Base-by-base conservation (phyloP, 2,888 invertebrate species). In the Polyploca ridens region DNA sequence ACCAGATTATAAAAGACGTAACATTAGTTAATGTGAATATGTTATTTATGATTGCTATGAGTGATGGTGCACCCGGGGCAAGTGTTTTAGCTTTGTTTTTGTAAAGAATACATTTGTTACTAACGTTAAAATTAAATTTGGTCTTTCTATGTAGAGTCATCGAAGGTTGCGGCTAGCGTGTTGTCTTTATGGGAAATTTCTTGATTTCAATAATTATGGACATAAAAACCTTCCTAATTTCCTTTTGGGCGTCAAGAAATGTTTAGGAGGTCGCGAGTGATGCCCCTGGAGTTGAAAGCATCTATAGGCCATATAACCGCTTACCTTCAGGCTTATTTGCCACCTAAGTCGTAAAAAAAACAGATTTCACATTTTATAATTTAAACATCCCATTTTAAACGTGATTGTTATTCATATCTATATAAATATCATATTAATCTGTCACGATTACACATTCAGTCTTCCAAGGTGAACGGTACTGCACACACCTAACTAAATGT, bases 21-120 rank as follows among this genome's bases (percentile, higher is more conserved):
- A 87, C 87, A 87, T 91, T 90, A 87, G 86, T 90, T 89, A 88
- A 89, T 89, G 87, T 86, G 85, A 86, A 88, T 63, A 63, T 62
- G 60, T 65, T 64, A 66, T 64, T 64, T 63, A 70, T 70, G 67
- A 73, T 71, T 69, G 63, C 68, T 68, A 49, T 71, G 70, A 68
- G 73, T 77, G 82, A 83, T 83, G 69, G 69, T 70, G 69, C 71
- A 71, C 75, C 71, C 64, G 70, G 35, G 67, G 74, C 68, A 16
- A 14, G 13, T 11, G 41, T 61, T 27, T 33, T 38, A 19, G 41
- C 19, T 44, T 61, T 61, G 38, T 61, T 61, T 38, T 61, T 61
- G 19, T 19, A 61, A 61, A 60, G 41, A 60, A 60, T 63, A 33
- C 16, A 58, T 63, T 59, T 63, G 58, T 63, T 35, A 59, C 58